Percentiles rank a stretch among this genome's conserved stretches.
phyloP scores from a whole-genome alignment of 2,113 vertebrate genomes.

The Phaetusa simplex region DNA sequence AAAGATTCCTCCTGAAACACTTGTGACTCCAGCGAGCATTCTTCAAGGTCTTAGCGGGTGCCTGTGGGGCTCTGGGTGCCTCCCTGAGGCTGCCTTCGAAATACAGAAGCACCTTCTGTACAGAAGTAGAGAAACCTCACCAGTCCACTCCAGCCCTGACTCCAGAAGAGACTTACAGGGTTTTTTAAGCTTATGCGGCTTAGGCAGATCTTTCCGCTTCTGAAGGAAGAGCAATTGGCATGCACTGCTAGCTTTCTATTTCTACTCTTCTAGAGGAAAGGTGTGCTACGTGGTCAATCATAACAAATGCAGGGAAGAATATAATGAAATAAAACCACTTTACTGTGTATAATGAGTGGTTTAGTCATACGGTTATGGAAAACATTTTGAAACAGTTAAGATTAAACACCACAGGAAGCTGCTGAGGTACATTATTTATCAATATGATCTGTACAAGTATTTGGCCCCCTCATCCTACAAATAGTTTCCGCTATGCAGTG shows the following conservation, averaged over 20 bases:
- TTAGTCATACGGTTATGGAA: slow-evolving; percentile 39
- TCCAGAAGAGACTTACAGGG: not conserved
- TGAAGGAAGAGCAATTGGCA: not conserved
- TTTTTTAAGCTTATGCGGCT: not conserved
- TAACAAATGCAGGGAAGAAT: not conserved
- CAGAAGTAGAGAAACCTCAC: not conserved
- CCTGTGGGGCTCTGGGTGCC: not conserved
- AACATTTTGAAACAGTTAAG: slow-evolving; percentile 48
- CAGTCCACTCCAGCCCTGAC: not conserved
- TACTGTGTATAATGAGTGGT: not conserved
- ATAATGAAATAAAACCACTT: slow-evolving; percentile 19
- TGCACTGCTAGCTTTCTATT: not conserved
- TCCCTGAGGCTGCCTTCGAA: not conserved
- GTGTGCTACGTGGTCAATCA: not conserved
- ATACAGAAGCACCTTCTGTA: not conserved
- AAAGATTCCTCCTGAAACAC: not conserved
- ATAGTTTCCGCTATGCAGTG: not conserved
- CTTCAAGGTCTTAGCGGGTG: fast-evolving
- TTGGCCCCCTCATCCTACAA: slow-evolving; percentile 13
- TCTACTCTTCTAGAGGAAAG: not conserved
- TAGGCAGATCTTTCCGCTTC: not conserved
- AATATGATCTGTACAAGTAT: slow-evolving; percentile 16
- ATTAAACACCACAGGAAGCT: slow-evolving; percentile 39
- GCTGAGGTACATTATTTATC: slow-evolving; percentile 41
- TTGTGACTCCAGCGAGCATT: not conserved